These are phyloP conservation scores for Apamea epomidion DNA, from an alignment of 2,888 invertebrate species.

Conservation along the genomic window DNA sequence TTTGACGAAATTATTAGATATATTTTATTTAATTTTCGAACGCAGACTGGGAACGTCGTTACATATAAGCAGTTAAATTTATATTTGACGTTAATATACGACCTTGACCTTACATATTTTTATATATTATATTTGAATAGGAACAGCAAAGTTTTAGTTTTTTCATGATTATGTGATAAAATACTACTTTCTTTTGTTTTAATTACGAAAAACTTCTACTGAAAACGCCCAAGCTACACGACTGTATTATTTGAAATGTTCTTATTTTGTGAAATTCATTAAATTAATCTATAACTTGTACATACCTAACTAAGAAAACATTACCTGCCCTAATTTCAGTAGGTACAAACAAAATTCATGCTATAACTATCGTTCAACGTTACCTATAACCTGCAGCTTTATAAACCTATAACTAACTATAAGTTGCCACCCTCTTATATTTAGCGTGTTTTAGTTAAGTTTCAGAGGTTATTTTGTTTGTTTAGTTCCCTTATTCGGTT, in stretches of 20 bases:
- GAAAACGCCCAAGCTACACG: not conserved
- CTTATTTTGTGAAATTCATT: too few relatives aligned
- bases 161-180: not conserved
- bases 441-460: conserved; percentile 24
- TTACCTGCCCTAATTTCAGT: not conserved
- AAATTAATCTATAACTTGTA: not conserved
- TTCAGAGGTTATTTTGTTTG: conserved; percentile 45
- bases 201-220: too few relatives aligned
- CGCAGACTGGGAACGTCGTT: not conserved
- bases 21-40: not conserved
- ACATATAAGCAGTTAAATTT: not conserved
- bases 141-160: not conserved
- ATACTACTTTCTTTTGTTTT: not conserved
- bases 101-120: not conserved
- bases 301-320: not conserved
- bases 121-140: not conserved
- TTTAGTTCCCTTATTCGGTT: conserved; percentile 38
- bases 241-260: not conserved
- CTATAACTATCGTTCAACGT: not conserved
- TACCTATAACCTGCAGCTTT: conserved; percentile 6
- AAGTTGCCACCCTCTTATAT: conserved; percentile 18
- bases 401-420: conserved; percentile 16
- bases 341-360: conserved; percentile 4
- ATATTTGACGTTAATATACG: not conserved
- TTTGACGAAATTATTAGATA: not conserved